Percentiles rank a stretch among this genome's conserved stretches.
phyloP scores from a whole-genome alignment of 2,797 vertebrate genomes.

The Pseudotriccus pelzelni region DNA sequence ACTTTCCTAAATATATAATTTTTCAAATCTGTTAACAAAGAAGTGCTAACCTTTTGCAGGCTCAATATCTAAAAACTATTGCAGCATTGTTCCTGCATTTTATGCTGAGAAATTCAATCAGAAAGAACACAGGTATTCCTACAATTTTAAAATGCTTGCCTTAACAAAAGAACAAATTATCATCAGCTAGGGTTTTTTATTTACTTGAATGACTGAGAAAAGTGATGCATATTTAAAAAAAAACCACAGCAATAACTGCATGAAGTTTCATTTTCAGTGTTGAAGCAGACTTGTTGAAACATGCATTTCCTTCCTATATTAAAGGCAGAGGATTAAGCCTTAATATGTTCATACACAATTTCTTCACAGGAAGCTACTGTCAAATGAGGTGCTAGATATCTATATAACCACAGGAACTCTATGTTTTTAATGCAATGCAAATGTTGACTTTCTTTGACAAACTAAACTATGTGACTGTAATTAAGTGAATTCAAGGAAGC shows the following conservation, averaged over 20 bases:
- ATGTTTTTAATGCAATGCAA: constrained; percentile 34
- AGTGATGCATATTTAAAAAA: neutral
- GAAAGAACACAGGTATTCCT: neutral
- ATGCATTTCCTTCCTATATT: neutral
- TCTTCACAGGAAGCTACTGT: constrained; percentile 37
- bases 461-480: constrained; percentile 50
- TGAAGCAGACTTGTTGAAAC: constrained; percentile 21
- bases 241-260: neutral
- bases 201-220: neutral
- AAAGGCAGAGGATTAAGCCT: neutral
- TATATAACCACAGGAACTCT: constrained; percentile 13
- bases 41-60: neutral
- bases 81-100: neutral
- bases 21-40: neutral
- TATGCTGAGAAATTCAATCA: neutral
- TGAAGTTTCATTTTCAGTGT: neutral
- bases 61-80: neutral
- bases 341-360: neutral
- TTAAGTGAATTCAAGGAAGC: constrained; percentile 54
- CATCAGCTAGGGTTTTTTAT: neutral
- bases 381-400: constrained; percentile 11
- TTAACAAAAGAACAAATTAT: neutral
- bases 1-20: neutral
- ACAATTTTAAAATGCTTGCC: neutral
- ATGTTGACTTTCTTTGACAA: constrained; percentile 52